A percentile compares a stretch with the other conserved stretches of the same genome.
Evolutionary conservation across 2,888 invertebrate species (phyloP).

Genomic region (Ectemnius cavifrons): DNA sequence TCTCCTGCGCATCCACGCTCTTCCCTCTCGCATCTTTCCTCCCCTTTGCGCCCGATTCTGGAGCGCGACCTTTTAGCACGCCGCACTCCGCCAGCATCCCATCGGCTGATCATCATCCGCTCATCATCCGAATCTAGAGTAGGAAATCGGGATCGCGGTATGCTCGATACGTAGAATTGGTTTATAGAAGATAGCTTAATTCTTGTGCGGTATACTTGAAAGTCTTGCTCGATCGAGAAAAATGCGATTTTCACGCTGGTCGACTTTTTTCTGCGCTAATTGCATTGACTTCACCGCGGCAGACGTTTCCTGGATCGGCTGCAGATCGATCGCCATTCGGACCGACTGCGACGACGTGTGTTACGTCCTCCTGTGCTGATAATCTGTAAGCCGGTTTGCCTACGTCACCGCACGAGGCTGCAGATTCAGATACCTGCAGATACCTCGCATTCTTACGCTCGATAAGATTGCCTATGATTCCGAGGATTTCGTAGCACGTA

Average conservation of each 20-base stretch:
- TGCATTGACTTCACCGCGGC: background rate
- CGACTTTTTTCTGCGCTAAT: constrained; percentile 17
- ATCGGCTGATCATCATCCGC: background rate
- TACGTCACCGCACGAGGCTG: constrained; percentile 9
- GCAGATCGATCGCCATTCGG: constrained; percentile 23
- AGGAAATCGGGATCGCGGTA: too few species aligned
- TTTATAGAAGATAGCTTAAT: too few species aligned
- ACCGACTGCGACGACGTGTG: constrained; percentile 6
- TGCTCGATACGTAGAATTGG: too few species aligned
- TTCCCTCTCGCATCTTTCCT: constrained; percentile 8
- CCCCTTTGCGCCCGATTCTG: constrained; percentile 21
- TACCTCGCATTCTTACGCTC: background rate
- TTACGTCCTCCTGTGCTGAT: constrained; percentile 25
- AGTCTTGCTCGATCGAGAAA: too few species aligned
- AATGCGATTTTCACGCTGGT: background rate
- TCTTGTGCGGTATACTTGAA: too few species aligned
- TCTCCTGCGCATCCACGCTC: constrained; percentile 7
- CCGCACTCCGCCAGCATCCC: constrained; percentile 4
- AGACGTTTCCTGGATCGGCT: constrained; percentile 16
- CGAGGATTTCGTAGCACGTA: too few species aligned
- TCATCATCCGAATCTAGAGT: background rate
- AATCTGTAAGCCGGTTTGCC: constrained; percentile 27
- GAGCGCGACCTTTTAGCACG: constrained; percentile 14
- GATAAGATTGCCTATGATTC: background rate
- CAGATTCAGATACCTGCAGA: constrained; percentile 1